These are phyloP conservation scores for Semicossyphus pulcher DNA, from an alignment of 2,113 vertebrate species.

Conservation along the genomic window DNA sequence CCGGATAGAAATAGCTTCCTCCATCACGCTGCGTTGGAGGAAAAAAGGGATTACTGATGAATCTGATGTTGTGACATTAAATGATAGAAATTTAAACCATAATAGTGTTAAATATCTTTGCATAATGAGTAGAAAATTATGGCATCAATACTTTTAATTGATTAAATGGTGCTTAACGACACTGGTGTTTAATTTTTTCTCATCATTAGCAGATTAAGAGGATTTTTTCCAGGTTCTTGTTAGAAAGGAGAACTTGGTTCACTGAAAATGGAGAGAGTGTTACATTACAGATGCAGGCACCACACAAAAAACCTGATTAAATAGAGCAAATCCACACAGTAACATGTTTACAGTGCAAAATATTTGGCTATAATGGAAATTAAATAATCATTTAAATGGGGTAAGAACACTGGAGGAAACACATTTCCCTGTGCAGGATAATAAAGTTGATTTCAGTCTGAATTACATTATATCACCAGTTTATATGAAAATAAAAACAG, in stretches of 20 bases:
- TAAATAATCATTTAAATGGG: too few relatives aligned
- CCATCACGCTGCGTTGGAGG: not conserved
- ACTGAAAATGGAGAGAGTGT: not conserved
- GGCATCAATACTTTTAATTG: slow-evolving; percentile 20
- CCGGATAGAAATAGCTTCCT: not conserved
- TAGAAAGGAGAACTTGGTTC: not conserved
- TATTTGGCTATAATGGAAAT: too few relatives aligned
- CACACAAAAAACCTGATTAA: not conserved
- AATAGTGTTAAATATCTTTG: slow-evolving; percentile 30
- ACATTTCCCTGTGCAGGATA: too few relatives aligned
- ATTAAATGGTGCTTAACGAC: slow-evolving; percentile 22
- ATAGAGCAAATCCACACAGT: not conserved
- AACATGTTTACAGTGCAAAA: too few relatives aligned
- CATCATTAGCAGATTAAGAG: slow-evolving; percentile 41
- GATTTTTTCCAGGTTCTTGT: not conserved
- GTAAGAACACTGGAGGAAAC: too few relatives aligned
- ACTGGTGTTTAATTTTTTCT: slow-evolving; percentile 21
- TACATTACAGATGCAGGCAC: slow-evolving; percentile 13
- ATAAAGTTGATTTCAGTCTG: too few relatives aligned
- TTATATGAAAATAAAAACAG: too few relatives aligned
- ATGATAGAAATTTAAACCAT: slow-evolving; percentile 5
- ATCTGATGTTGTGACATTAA: not conserved
- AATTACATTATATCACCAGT: too few relatives aligned
- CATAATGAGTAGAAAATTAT: slow-evolving; percentile 31
- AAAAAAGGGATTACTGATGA: slow-evolving; percentile 14